These are phyloP conservation scores for Tetragonula carbonaria DNA, from an alignment of 2,888 invertebrate genomes.

Conservation along the genomic window DNA sequence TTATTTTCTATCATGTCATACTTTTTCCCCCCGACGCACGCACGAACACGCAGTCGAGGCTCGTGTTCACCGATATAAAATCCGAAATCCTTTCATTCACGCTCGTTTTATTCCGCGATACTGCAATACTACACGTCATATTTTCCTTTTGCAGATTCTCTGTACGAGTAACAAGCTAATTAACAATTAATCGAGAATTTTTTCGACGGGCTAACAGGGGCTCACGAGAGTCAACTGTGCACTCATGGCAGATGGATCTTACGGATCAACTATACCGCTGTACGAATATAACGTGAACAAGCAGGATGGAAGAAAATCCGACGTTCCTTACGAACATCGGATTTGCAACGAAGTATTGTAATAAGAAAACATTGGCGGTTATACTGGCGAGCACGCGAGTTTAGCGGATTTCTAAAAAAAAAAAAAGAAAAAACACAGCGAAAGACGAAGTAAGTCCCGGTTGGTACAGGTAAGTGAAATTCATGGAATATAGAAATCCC, in stretches of 20 bases:
- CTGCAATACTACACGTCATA: background rate
- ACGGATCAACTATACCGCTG: background rate
- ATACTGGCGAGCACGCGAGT: conserved; percentile 64
- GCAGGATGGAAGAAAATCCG: conserved; percentile 2
- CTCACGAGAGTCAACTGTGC: background rate
- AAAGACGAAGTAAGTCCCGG: conserved; percentile 63
- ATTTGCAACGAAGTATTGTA: conserved; percentile 36
- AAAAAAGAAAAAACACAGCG: conserved; percentile 31
- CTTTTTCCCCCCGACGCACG: background rate
- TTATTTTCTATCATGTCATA: background rate
- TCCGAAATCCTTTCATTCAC: background rate
- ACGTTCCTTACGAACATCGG: conserved; percentile 2
- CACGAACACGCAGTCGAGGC: no score
- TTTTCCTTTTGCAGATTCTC: background rate
- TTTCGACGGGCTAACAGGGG: background rate
- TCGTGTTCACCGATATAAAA: background rate
- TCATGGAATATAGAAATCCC: background rate
- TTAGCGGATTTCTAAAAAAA: conserved; percentile 71
- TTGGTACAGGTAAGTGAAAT: conserved; percentile 70
- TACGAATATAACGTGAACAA: background rate
- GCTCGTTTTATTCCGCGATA: background rate
- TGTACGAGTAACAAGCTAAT: background rate
- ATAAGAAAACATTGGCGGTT: conserved; percentile 45
- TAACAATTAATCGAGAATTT: background rate
- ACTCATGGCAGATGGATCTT: background rate